Percentiles rank a stretch among this genome's conserved stretches.
Evolutionary conservation across 2,888 invertebrate genomes (phyloP).

Genomic region (Megalurothrips usitatus): DNA sequence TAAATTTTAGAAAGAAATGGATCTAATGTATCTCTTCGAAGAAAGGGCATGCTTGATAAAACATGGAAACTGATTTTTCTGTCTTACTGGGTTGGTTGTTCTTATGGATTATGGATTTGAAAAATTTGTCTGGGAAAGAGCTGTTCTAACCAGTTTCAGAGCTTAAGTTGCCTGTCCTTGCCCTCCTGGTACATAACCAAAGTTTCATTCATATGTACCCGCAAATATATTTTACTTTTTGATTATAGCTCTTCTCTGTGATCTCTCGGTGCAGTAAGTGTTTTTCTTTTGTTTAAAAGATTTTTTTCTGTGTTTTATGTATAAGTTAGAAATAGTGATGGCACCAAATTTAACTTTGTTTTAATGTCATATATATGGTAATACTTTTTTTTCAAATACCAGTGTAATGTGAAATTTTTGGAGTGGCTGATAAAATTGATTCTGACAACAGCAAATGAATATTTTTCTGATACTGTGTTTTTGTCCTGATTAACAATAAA

Average conservation of each 20-base stretch:
- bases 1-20: too few relatives aligned
- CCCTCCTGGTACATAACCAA: not conserved
- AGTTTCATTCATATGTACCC: not conserved
- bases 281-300: not conserved
- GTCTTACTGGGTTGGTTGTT: not conserved
- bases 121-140: too few relatives aligned
- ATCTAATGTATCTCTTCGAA: too few relatives aligned
- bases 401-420: not conserved
- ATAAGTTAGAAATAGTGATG: not conserved
- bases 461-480: not conserved
- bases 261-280: conserved; percentile 12
- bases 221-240: not conserved
- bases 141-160: not conserved
- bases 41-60: too few relatives aligned
- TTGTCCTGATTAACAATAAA: not conserved
- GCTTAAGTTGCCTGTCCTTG: not conserved
- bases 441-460: not conserved
- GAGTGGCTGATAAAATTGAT: not conserved
- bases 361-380: not conserved
- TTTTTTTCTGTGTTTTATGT: not conserved
- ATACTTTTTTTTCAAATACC: not conserved
- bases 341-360: not conserved
- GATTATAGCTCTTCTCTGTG: conserved; percentile 15
- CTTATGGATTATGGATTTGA: too few relatives aligned
- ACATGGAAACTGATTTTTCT: not conserved